Evolutionary conservation across 2,113 vertebrate species (phyloP).

Genomic region (Bubalus kerabau): DNA sequence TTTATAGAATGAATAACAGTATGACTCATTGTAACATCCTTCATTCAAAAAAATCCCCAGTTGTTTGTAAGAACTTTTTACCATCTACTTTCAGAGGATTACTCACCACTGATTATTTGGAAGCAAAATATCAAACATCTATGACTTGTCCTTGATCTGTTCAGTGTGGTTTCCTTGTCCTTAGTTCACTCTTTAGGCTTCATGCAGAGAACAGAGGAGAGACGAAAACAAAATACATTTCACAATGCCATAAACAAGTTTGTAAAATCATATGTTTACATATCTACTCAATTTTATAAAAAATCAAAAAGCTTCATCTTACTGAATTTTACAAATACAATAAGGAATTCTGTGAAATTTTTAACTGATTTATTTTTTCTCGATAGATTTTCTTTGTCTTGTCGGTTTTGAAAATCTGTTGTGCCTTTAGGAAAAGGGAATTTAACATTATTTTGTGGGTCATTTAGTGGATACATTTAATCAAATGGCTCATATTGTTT

Average conservation of each 20-base stretch:
- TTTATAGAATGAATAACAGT: neutral
- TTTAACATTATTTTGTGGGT: neutral
- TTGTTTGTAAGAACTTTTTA: neutral
- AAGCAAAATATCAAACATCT: constrained; percentile 17
- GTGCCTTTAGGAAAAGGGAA: neutral
- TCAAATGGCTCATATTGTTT: neutral
- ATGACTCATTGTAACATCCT: neutral
- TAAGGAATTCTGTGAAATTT: neutral
- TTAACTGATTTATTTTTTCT: neutral
- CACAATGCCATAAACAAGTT: neutral
- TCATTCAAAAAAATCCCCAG: neutral
- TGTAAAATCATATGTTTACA: neutral
- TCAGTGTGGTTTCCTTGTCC: neutral
- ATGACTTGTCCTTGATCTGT: neutral
- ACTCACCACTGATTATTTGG: neutral
- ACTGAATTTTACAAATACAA: neutral
- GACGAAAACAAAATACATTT: neutral
- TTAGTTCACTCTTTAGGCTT: neutral
- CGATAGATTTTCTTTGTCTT: neutral
- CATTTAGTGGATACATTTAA: neutral
- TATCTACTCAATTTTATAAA: neutral
- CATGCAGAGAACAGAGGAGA: neutral
- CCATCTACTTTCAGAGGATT: constrained; percentile 16
- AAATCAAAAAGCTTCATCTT: neutral
- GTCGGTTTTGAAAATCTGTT: neutral